phyloP scores from a whole-genome alignment of 1,140 invertebrate species.

The Penaeus indicus region DNA sequence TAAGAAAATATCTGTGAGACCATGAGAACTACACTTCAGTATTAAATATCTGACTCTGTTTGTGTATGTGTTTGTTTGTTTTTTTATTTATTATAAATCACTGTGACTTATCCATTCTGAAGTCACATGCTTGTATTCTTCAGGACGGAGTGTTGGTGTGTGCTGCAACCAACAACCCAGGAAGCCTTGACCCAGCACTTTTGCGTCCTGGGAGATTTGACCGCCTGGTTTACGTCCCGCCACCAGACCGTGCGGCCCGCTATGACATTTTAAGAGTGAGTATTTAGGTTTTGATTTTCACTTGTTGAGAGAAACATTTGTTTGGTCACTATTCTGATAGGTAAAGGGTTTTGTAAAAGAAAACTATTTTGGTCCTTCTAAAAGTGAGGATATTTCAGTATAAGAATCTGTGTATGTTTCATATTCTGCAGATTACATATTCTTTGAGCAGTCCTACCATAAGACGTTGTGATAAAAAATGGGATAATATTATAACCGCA shows the following conservation, averaged over 20 bases:
- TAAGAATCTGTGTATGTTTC: too few relatives aligned
- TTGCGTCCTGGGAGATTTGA: slow-evolving; percentile 90
- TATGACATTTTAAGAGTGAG: slow-evolving; percentile 41
- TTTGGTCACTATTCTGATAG: not conserved
- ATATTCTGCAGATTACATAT: too few relatives aligned
- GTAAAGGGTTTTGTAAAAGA: not conserved
- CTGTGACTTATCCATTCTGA: not conserved
- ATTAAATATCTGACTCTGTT: too few relatives aligned
- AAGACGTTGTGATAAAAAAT: too few relatives aligned
- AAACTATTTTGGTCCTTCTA: too few relatives aligned
- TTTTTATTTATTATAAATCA: not conserved
- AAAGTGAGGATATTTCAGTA: too few relatives aligned
- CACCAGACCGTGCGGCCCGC: slow-evolving; percentile 41
- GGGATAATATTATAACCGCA: too few relatives aligned
- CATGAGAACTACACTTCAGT: too few relatives aligned
- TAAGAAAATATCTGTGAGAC: too few relatives aligned
- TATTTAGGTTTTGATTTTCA: not conserved
- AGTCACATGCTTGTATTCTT: not conserved
- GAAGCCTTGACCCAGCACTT: slow-evolving; percentile 90
- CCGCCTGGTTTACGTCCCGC: slow-evolving; percentile 79
- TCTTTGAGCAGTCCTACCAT: too few relatives aligned
- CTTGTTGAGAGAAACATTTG: not conserved
- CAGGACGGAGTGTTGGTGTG: slow-evolving; percentile 75
- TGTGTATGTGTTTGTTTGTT: not conserved
- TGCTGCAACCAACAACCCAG: slow-evolving; percentile 96